These are phyloP conservation scores for Acanthiza pusilla DNA, from an alignment of 2,797 vertebrate genomes.

Conservation along the genomic window DNA sequence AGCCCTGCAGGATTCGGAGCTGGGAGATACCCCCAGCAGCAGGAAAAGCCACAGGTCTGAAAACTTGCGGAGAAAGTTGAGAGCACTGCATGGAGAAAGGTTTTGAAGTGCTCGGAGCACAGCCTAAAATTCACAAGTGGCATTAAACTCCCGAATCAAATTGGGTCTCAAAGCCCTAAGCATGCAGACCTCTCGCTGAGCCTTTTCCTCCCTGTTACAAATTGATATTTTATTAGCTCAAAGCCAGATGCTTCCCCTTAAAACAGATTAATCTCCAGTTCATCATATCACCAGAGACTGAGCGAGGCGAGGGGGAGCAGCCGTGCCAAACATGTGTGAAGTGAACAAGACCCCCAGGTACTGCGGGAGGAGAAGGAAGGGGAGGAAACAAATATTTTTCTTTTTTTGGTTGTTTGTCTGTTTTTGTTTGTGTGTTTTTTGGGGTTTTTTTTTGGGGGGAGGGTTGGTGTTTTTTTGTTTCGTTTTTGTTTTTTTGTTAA, in stretches of 20 bases:
- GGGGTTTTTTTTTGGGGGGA: too few relatives aligned
- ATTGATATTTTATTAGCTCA: slow-evolving; percentile 67
- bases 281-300: slow-evolving; percentile 6
- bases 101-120: background rate
- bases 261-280: slow-evolving; percentile 64
- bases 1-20: background rate
- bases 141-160: slow-evolving; percentile 16
- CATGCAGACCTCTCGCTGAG: background rate
- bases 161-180: background rate
- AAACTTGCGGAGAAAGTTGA: background rate
- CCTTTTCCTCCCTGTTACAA: slow-evolving; percentile 51
- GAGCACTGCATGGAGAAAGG: background rate
- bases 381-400: background rate
- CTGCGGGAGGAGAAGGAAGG: accelerated
- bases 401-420: background rate
- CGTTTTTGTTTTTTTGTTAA: background rate
- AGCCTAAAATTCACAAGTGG: background rate
- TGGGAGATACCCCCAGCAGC: background rate
- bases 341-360: background rate
- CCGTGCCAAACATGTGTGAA: slow-evolving; percentile 12
- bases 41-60: background rate
- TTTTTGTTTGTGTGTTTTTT: too few relatives aligned
- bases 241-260: slow-evolving; percentile 67
- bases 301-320: background rate
- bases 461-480: too few relatives aligned